phyloP scores from a whole-genome alignment of 2,113 vertebrate species.

The Odocoileus hemionus region DNA sequence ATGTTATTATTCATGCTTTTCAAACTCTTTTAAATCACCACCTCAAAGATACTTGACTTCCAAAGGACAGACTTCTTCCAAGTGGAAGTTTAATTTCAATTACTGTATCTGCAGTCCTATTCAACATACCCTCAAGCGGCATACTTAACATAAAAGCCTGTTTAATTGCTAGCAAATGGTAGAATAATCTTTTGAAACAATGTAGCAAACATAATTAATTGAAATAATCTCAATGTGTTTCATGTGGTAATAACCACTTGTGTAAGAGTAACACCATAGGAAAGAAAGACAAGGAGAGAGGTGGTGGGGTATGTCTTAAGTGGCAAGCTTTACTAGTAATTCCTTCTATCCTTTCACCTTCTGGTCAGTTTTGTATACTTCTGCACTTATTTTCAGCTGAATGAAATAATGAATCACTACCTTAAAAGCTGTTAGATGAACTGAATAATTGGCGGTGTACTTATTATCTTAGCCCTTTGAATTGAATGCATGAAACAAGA shows the following conservation, averaged over 20 bases:
- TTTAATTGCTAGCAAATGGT: conserved; percentile 56
- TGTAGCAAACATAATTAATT: conserved; percentile 65
- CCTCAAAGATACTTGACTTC: not conserved
- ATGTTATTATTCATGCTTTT: not conserved
- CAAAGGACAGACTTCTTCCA: not conserved
- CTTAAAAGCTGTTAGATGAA: not conserved
- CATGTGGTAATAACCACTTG: conserved; percentile 55
- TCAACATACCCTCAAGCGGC: not conserved
- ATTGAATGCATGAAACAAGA: not conserved
- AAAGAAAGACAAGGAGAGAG: not conserved
- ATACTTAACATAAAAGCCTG: not conserved
- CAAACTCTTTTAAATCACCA: not conserved
- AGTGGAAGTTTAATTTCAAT: not conserved
- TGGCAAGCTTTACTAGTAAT: not conserved
- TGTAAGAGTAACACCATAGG: conserved; percentile 12
- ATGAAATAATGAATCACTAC: not conserved
- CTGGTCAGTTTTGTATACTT: not conserved
- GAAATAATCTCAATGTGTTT: conserved; percentile 50
- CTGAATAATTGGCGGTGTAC: not conserved
- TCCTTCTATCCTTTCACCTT: not conserved
- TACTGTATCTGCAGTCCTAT: not conserved
- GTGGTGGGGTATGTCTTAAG: accelerated
- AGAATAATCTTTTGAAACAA: conserved; percentile 59
- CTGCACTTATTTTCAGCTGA: not conserved
- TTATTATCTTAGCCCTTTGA: not conserved